Evolutionary conservation across 2,113 vertebrate species (phyloP).

Genomic region (Charina bottae): DNA sequence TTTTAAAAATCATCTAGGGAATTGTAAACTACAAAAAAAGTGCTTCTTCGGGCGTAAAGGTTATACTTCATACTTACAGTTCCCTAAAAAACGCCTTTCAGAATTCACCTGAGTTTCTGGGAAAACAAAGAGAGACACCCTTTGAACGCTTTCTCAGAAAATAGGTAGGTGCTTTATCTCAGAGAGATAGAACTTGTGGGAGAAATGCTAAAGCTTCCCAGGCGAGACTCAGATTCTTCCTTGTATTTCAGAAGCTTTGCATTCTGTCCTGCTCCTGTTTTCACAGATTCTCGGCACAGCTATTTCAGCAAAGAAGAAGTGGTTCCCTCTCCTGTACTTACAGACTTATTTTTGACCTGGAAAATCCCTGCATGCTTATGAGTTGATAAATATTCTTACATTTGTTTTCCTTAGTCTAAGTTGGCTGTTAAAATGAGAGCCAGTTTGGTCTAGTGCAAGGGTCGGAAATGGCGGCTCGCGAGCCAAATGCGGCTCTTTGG

Average conservation of each 20-base stretch:
- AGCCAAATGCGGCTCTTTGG: no score
- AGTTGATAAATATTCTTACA: background rate
- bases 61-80: background rate
- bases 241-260: background rate
- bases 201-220: background rate
- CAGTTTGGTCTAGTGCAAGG: no score
- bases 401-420: background rate
- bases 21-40: background rate
- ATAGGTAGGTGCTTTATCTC: background rate
- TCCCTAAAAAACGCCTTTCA: background rate
- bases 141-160: background rate
- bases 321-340: background rate
- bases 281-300: background rate
- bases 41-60: background rate
- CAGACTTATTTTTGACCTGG: background rate
- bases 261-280: background rate
- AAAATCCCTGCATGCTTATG: background rate
- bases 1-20: constrained; percentile 11
- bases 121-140: background rate
- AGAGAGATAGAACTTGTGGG: background rate
- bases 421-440: background rate
- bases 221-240: background rate
- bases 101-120: background rate
- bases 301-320: background rate
- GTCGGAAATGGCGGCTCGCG: no score